Evolutionary conservation across 2,888 invertebrate species (phyloP).

Genomic region (Conomelus anceps): DNA sequence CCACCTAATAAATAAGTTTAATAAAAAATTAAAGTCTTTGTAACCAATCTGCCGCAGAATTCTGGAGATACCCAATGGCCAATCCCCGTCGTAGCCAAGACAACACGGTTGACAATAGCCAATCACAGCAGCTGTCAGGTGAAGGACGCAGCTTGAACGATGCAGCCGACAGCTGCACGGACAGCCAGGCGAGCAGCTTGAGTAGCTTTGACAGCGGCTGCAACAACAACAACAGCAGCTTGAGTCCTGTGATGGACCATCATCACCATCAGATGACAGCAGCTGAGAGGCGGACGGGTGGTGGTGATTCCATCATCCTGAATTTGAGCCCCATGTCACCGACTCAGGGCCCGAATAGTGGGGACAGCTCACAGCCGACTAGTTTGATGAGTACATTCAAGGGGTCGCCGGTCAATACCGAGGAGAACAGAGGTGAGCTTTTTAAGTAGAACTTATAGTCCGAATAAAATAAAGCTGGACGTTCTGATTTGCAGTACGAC

Average conservation of each 20-base stretch:
- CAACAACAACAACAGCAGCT: slow-evolving; percentile 40
- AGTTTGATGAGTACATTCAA: slow-evolving; percentile 59
- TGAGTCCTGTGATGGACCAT: slow-evolving; percentile 25
- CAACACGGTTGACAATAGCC: slow-evolving; percentile 39
- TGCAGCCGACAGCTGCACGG: slow-evolving; percentile 42
- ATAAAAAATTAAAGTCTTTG: too few species aligned
- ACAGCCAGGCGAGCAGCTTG: slow-evolving; percentile 58
- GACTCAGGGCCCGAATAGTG: too few species aligned
- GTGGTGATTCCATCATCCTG: slow-evolving; percentile 62
- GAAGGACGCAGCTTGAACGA: slow-evolving; percentile 42
- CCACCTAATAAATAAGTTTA: too few species aligned
- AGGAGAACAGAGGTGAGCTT: slow-evolving; percentile 30
- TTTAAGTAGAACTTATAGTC: too few species aligned
- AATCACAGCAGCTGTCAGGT: too few species aligned
- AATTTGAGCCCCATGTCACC: slow-evolving; percentile 61
- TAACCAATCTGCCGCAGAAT: slow-evolving; percentile 35
- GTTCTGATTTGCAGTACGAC: too few species aligned
- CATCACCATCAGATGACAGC: background rate
- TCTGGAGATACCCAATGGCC: slow-evolving; percentile 62
- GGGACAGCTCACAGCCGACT: slow-evolving; percentile 47
- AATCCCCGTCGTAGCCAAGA: slow-evolving; percentile 54
- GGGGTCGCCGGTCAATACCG: slow-evolving; percentile 41
- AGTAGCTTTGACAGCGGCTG: slow-evolving; percentile 60
- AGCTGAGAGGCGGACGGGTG: slow-evolving; percentile 37
- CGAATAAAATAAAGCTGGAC: too few species aligned